These are phyloP conservation scores for Lathronympha strigana DNA, from an alignment of 2,888 invertebrate species.

Conservation along the genomic window DNA sequence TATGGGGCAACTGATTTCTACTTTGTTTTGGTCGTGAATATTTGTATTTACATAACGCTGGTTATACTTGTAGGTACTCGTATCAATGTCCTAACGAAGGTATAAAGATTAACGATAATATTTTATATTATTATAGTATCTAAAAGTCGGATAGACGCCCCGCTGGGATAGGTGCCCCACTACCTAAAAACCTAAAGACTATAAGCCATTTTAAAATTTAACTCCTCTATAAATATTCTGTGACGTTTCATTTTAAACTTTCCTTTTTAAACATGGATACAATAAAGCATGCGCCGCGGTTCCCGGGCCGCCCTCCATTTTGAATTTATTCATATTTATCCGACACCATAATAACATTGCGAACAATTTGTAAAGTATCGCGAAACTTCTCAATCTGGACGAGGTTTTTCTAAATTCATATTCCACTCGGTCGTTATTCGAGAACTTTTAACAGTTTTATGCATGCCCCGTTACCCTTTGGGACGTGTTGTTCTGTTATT, in stretches of 20 bases:
- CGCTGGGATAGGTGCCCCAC: too few relatives aligned
- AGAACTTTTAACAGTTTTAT: conserved; percentile 41
- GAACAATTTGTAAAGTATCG: conserved; percentile 60
- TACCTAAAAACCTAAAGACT: not conserved
- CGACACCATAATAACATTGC: conserved; percentile 57
- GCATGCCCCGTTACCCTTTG: conserved; percentile 38
- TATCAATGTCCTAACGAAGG: too few relatives aligned
- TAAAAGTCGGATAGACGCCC: too few relatives aligned
- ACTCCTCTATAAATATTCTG: conserved; percentile 39
- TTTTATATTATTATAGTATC: too few relatives aligned
- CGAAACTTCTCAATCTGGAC: conserved; percentile 56
- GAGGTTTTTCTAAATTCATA: conserved; percentile 57
- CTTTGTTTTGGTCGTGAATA: too few relatives aligned
- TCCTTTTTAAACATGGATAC: conserved; percentile 42
- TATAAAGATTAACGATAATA: too few relatives aligned
- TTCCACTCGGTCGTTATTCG: conserved; percentile 49
- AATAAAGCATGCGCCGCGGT: conserved; percentile 37
- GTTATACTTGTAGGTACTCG: too few relatives aligned
- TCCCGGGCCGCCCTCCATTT: conserved; percentile 52
- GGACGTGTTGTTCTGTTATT: conserved; percentile 28
- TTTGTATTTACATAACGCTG: too few relatives aligned
- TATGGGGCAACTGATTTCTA: too few relatives aligned
- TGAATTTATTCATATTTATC: conserved; percentile 63
- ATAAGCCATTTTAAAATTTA: conserved; percentile 4
- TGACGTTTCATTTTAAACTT: conserved; percentile 42